Conservation (phyloP, 2,113 vertebrate genomes). For the Megalops atlanticus region DNA sequence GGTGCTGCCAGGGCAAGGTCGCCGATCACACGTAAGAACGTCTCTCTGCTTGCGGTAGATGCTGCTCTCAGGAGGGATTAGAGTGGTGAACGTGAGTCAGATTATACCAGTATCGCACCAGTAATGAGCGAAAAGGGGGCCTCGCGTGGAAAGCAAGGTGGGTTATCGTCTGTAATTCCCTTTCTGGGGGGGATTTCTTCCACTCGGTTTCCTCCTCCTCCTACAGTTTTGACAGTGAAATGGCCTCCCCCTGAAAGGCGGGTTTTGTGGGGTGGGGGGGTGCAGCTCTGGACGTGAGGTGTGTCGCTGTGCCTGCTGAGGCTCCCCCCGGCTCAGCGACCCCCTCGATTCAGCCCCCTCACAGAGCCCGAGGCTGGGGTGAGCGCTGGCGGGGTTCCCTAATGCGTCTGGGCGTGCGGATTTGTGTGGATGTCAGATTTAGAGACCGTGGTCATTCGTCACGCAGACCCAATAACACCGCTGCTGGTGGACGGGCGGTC, state of each 20-base stretch:
- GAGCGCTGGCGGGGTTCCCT: background rate
- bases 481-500: background rate
- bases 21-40: background rate
- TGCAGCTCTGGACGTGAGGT: background rate
- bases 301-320: background rate
- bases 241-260: background rate
- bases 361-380: background rate
- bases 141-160: slow-evolving; percentile 42
- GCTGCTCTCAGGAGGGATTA: background rate
- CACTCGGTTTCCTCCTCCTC: background rate
- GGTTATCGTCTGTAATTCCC: slow-evolving; percentile 53
- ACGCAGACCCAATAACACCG: background rate
- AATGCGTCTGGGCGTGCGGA: background rate
- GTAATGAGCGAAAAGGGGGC: slow-evolving; percentile 21
- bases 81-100: background rate
- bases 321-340: too few relatives aligned
- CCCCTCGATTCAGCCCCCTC: background rate
- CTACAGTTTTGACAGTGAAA: background rate
- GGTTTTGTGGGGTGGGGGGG: background rate
- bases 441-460: background rate
- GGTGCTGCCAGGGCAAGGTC: too few relatives aligned
- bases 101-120: background rate
- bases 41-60: background rate
- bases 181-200: slow-evolving; percentile 51
- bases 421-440: background rate